Conservation (phyloP, 2,113 vertebrate genomes). For the Chroicocephalus ridibundus region DNA sequence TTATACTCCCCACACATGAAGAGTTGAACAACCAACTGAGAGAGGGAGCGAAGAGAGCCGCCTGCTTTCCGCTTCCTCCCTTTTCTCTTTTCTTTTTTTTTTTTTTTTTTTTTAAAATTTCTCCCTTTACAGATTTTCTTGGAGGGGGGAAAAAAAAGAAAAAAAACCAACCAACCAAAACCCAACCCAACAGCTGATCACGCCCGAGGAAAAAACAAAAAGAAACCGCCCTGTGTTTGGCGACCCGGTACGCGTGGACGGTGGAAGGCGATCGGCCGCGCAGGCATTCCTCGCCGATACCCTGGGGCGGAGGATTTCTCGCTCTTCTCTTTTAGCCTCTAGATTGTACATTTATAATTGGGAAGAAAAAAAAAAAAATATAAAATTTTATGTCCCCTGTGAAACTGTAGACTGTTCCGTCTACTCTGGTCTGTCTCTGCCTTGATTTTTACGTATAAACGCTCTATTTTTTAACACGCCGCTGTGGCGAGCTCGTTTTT, state of each 20-base stretch:
- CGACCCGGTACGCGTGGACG: not conserved
- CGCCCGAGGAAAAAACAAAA: not conserved
- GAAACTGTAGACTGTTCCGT: not conserved
- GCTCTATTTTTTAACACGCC: not conserved
- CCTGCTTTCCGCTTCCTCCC: not conserved
- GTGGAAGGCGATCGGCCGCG: not conserved
- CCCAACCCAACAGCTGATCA: not conserved
- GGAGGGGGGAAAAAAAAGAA: too few species aligned
- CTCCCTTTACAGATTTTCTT: conserved; percentile 35
- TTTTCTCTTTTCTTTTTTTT: not conserved
- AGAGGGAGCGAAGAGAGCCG: not conserved
- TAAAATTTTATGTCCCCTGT: not conserved
- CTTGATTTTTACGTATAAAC: not conserved
- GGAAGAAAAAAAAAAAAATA: not conserved
- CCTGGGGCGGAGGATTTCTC: not conserved
- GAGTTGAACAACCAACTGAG: conserved; percentile 3
- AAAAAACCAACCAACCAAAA: not conserved
- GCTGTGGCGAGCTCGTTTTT: not conserved
- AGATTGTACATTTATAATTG: not conserved
- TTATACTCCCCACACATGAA: conserved; percentile 28
- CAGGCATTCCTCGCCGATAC: not conserved
- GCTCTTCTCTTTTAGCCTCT: not conserved
- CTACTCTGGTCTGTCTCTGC: not conserved
- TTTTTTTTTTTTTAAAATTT: not conserved
- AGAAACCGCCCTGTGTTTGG: not conserved